Conservation (phyloP, 2,888 invertebrate species). For the Nemoura dubitans region DNA sequence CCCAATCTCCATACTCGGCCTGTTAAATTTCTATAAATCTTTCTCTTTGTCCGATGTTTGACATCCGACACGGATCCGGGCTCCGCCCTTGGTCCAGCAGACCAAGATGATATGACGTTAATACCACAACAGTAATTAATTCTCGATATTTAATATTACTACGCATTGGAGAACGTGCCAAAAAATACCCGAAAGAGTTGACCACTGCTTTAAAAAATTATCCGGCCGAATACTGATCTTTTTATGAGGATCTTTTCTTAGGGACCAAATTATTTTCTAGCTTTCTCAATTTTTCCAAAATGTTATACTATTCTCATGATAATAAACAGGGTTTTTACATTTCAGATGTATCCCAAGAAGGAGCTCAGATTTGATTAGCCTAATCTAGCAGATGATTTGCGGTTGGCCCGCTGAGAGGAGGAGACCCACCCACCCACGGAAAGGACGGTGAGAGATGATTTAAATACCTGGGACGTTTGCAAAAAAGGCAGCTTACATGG, state of each 20-base stretch:
- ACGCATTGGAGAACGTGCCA: background rate
- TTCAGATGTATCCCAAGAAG: background rate
- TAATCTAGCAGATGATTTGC: background rate
- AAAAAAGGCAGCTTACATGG: constrained; percentile 4
- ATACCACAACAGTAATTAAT: constrained; percentile 16
- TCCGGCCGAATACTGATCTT: too few relatives aligned
- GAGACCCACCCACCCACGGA: background rate
- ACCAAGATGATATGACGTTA: constrained; percentile 18
- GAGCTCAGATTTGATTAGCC: background rate
- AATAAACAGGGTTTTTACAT: too few relatives aligned
- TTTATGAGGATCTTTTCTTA: too few relatives aligned
- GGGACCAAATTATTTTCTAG: too few relatives aligned
- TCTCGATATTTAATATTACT: background rate
- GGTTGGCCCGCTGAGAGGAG: background rate
- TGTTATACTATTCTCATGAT: too few relatives aligned
- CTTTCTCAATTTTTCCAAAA: too few relatives aligned
- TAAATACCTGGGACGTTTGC: constrained; percentile 12
- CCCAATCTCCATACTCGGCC: constrained; percentile 23
- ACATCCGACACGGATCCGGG: constrained; percentile 19
- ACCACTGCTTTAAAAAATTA: background rate
- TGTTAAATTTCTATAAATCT: constrained; percentile 25
- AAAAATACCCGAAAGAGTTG: background rate
- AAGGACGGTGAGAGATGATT: background rate
- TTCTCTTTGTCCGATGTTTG: constrained; percentile 17
- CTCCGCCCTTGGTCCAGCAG: constrained; percentile 9